Conservation (phyloP, 2,888 invertebrate genomes). For the Hyposoter dolosus region DNA sequence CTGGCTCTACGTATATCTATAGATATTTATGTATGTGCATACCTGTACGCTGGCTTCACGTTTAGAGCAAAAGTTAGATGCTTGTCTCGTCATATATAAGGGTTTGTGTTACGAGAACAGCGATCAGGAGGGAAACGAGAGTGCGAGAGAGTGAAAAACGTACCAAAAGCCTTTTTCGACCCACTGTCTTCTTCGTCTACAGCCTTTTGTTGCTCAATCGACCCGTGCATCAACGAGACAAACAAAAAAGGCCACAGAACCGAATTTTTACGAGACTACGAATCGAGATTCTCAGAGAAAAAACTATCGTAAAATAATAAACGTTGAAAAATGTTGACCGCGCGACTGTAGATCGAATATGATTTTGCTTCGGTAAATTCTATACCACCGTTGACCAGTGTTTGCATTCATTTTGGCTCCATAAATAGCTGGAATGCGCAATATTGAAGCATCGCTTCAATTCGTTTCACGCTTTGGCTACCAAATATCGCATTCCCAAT, state of each 20-base stretch:
- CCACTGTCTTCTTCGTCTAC: not conserved
- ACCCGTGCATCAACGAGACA: constrained; percentile 28
- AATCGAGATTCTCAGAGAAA: not conserved
- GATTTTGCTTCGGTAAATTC: not conserved
- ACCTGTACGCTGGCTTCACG: constrained; percentile 21
- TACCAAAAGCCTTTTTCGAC: constrained; percentile 31
- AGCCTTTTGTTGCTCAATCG: constrained; percentile 37
- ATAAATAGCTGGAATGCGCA: constrained; percentile 31
- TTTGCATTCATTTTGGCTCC: constrained; percentile 6
- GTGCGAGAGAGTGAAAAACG: constrained; percentile 19
- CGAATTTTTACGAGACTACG: constrained; percentile 19
- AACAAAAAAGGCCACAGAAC: not conserved
- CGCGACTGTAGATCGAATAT: not conserved
- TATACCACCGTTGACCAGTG: not conserved
- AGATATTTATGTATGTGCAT: constrained; percentile 13
- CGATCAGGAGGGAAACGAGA: constrained; percentile 12
- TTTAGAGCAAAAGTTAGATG: constrained; percentile 55
- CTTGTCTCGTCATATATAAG: constrained; percentile 44
- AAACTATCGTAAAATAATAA: constrained; percentile 5
- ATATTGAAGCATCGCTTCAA: constrained; percentile 2
- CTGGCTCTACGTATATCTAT: not conserved
- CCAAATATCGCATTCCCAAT: constrained; percentile 9
- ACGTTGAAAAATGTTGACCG: constrained; percentile 11
- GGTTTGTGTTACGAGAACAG: constrained; percentile 34
- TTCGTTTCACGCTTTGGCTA: constrained; percentile 25